These are phyloP conservation scores for Cephus rjabovi DNA, from an alignment of 2,888 invertebrate species.

Conservation along the genomic window DNA sequence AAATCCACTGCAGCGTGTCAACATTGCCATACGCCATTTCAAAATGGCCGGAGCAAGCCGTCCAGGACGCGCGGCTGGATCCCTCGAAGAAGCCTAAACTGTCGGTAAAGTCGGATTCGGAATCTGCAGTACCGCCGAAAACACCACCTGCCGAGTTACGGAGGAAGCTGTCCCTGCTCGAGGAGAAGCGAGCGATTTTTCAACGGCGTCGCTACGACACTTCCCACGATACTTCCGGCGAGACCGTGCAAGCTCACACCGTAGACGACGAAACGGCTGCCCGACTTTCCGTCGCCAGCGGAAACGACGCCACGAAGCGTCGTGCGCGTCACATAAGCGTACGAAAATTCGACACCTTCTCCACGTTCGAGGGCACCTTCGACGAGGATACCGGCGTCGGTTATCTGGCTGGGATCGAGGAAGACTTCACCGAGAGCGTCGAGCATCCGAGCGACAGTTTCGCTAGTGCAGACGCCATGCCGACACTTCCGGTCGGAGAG, in stretches of 20 bases:
- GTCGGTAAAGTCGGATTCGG: conserved; percentile 45
- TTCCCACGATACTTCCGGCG: conserved; percentile 44
- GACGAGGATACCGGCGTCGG: conserved; percentile 56
- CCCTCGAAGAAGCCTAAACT: conserved; percentile 32
- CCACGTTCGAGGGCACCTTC: conserved; percentile 59
- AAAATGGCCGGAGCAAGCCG: conserved; percentile 64
- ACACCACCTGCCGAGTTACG: conserved; percentile 50
- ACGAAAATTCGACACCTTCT: conserved; percentile 57
- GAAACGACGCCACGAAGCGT: conserved; percentile 9
- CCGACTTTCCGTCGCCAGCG: background rate
- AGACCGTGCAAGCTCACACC: conserved; percentile 47
- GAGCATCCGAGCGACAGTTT: conserved; percentile 30
- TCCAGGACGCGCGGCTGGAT: conserved; percentile 4
- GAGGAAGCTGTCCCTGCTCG: conserved; percentile 51
- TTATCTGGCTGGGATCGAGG: conserved; percentile 53
- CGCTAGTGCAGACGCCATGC: conserved; percentile 8
- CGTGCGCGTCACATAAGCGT: conserved; percentile 50
- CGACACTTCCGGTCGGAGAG: conserved; percentile 28
- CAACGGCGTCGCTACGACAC: conserved; percentile 52
- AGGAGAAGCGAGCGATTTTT: conserved; percentile 58
- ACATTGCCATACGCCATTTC: conserved; percentile 71
- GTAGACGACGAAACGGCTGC: conserved; percentile 33
- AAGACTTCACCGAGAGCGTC: conserved; percentile 42
- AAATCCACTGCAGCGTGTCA: conserved; percentile 67
- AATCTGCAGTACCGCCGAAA: conserved; percentile 39